Base-by-base conservation (phyloP, 1,140 invertebrate species). In the Drosophila takahashii region DNA sequence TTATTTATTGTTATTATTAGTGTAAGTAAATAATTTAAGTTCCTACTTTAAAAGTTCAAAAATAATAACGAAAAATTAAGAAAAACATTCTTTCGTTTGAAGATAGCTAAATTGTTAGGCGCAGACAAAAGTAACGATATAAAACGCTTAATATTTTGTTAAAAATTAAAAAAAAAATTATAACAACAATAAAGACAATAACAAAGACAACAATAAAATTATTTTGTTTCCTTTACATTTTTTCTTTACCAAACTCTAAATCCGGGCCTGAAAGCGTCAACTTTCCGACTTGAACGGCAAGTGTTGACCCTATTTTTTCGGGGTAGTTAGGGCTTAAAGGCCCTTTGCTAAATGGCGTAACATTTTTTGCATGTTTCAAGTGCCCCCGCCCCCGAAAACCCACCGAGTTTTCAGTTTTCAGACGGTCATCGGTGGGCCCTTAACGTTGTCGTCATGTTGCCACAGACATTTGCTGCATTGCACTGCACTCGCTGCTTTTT, bases 371-470 rank as follows among this genome's bases (percentile, higher is more conserved):
- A 87, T 87, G 83, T 72, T 62, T 65, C 48, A 57, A 50, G 62
- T 59, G 50, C 73, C 51, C 53, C 9, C 6, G 3, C 32, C 51
- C 51, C 9, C 7, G 0, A 36, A 34, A 11, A 6, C n/a, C 27
- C 50, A 34, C 2, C 9, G 29, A 9, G 29, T 32, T 22, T n/a
- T 37, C 34, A 5, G 27, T 50, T 34, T 10, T 50, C 41, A 37
- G 47, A 62, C 51, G 32, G 39, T 48, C 44, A 52, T 26, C 37
- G 15, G 32, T 37, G 47, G 60, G 73, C 81, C 74, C 81, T 81
- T 86, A 78, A 81, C 81, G 78, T 78, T 87, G 83, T 86, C 81
- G 83, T 86, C 81, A 78, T 81, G 81, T 81, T 81, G 73, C 65
- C 81, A 81, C 45, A 81, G 78, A 86, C 81, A 81, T 77, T 85